These are phyloP conservation scores for Phrixothrix hirtus DNA, from an alignment of 2,888 invertebrate species.

Conservation along the genomic window DNA sequence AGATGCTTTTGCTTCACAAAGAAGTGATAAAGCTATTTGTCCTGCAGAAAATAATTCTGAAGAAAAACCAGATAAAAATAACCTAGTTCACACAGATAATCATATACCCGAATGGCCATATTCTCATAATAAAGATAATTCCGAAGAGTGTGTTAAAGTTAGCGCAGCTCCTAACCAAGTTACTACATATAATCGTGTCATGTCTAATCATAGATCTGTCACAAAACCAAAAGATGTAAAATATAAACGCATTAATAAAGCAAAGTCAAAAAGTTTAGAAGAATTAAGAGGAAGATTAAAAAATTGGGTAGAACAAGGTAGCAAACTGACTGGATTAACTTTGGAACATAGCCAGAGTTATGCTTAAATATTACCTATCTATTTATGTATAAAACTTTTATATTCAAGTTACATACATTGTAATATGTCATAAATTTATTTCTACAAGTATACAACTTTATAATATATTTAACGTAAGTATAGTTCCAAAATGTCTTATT, in stretches of 20 bases:
- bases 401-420: too few species aligned
- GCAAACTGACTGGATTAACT: constrained; percentile 67
- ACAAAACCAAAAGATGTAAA: constrained; percentile 91
- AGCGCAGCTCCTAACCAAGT: constrained; percentile 58
- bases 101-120: constrained; percentile 41
- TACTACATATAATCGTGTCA: constrained; percentile 74
- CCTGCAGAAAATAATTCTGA: constrained; percentile 31
- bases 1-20: constrained; percentile 48
- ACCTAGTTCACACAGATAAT: constrained; percentile 43
- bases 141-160: constrained; percentile 53
- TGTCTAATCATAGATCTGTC: constrained; percentile 88
- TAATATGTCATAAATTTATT: too few species aligned
- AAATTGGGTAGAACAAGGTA: constrained; percentile 84
- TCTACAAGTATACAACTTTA: too few species aligned
- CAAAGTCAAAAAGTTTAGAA: constrained; percentile 86
- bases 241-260: constrained; percentile 88
- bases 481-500: too few species aligned
- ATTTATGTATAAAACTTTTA: too few species aligned
- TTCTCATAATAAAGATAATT: constrained; percentile 41
- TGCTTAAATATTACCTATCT: too few species aligned
- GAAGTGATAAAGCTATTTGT: constrained; percentile 41
- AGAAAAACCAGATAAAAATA: constrained; percentile 35
- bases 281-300: constrained; percentile 80
- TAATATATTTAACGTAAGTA: too few species aligned
- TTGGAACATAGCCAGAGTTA: constrained; percentile 65